Conservation (phyloP, 2,797 vertebrate genomes). For the Pangasius sanitwongsei region DNA sequence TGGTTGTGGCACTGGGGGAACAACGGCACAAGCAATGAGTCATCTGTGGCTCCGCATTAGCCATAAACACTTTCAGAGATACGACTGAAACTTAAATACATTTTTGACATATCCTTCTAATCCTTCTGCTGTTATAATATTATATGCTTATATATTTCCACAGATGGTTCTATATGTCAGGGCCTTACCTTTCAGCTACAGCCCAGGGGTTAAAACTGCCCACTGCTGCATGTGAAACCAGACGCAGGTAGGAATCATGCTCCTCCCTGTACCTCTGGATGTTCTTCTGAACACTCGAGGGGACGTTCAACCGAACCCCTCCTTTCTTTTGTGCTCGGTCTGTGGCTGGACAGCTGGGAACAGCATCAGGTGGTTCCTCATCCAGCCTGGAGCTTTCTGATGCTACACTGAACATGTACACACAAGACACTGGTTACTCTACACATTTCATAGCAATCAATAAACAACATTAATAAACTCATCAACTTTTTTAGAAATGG, state of each 20-base stretch:
- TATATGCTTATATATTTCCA: neutral
- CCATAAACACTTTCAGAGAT: slow-evolving; percentile 17
- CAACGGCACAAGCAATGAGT: slow-evolving; percentile 35
- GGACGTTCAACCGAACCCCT: slow-evolving; percentile 70
- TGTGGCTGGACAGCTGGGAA: slow-evolving; percentile 44
- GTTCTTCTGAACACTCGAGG: slow-evolving; percentile 72
- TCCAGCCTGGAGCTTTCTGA: slow-evolving; percentile 66
- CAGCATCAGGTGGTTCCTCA: slow-evolving; percentile 56
- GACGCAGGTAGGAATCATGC: slow-evolving; percentile 77
- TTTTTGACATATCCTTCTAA: neutral
- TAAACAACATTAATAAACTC: neutral
- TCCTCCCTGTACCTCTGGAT: slow-evolving; percentile 78
- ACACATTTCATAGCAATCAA: neutral
- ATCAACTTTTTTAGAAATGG: neutral
- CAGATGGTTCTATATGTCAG: neutral
- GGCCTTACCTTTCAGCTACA: slow-evolving; percentile 83
- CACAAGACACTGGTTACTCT: neutral
- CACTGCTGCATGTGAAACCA: slow-evolving; percentile 78
- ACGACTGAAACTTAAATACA: neutral
- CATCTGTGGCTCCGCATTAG: slow-evolving; percentile 34
- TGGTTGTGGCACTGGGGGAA: slow-evolving; percentile 24
- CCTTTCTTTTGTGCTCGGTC: slow-evolving; percentile 45
- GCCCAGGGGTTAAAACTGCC: slow-evolving; percentile 86
- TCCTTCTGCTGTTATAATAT: neutral
- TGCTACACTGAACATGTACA: slow-evolving; percentile 57